A percentile compares a stretch with the other conserved stretches of the same genome.
phyloP scores from a whole-genome alignment of 2,113 vertebrate genomes.

The Meriones unguiculatus region DNA sequence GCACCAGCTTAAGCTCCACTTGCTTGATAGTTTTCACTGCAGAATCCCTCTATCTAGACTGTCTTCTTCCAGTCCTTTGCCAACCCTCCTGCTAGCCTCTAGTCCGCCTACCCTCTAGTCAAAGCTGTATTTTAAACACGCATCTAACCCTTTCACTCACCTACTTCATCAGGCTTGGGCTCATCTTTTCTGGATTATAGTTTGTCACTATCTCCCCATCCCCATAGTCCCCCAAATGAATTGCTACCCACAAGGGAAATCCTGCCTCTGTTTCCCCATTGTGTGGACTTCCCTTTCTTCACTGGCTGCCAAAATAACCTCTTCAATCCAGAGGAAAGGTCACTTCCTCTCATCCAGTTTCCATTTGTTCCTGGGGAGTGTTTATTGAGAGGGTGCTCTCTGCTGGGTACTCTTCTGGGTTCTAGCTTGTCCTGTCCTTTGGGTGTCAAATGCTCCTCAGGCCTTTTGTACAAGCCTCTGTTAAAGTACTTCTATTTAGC shows the following conservation, averaged over 20 bases:
- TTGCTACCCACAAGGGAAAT: not conserved
- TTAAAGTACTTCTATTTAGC: not conserved
- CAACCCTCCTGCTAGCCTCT: not conserved
- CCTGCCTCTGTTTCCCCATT: not conserved
- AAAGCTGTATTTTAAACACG: constrained; percentile 7
- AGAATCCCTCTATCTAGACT: not conserved
- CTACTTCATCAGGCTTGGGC: not conserved
- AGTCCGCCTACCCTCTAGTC: not conserved
- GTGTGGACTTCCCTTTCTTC: not conserved
- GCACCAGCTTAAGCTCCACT: not conserved
- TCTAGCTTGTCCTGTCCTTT: not conserved
- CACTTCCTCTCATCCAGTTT: not conserved
- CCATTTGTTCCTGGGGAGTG: not conserved
- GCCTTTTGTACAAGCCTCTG: not conserved
- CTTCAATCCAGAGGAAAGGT: not conserved
- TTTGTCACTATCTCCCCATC: not conserved
- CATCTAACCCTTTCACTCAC: not conserved
- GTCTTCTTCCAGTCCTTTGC: not conserved
- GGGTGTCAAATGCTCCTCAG: not conserved
- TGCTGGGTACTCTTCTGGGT: not conserved
- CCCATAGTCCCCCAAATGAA: not conserved
- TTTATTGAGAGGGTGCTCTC: not conserved
- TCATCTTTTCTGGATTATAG: not conserved
- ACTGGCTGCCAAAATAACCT: not conserved
- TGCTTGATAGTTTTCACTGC: not conserved